Percentiles rank a stretch among this genome's conserved stretches.
phyloP scores from a whole-genome alignment of 2,797 vertebrate genomes.

The Pitangus sulphuratus region DNA sequence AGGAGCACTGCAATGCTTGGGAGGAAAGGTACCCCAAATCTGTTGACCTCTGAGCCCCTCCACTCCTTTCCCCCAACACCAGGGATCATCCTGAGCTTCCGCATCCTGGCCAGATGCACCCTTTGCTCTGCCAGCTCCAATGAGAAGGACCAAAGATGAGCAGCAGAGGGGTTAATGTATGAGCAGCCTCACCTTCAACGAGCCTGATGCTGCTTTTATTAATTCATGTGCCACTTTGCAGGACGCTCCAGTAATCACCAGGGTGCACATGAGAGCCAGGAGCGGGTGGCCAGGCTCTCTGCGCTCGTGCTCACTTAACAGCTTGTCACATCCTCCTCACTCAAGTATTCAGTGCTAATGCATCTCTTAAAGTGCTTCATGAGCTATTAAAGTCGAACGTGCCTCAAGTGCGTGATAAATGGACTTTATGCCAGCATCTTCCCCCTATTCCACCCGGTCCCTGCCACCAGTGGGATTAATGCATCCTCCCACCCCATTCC shows the following conservation, averaged over 20 bases:
- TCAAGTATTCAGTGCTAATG: conserved; percentile 69
- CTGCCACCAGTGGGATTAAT: conserved; percentile 26
- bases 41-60: neutral
- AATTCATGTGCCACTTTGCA: conserved; percentile 47
- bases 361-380: conserved; percentile 65
- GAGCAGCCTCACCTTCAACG: neutral
- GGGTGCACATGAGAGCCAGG: neutral
- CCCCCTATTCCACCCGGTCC: neutral
- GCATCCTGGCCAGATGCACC: fast-evolving
- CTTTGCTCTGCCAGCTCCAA: neutral
- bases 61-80: fast-evolving
- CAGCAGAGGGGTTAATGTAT: neutral
- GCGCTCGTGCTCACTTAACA: conserved; percentile 15
- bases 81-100: neutral
- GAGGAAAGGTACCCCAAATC: neutral
- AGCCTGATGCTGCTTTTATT: neutral
- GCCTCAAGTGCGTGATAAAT: conserved; percentile 56
- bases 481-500: neutral
- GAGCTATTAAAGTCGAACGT: conserved; percentile 57
- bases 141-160: neutral
- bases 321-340: conserved; percentile 62
- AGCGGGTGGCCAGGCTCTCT: neutral
- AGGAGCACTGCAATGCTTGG: neutral
- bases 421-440: neutral
- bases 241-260: conserved; percentile 11